Percentiles rank a stretch among this genome's conserved stretches.
Conservation (phyloP, 2,888 invertebrate genomes). For the Dryobotodes eremita region DNA sequence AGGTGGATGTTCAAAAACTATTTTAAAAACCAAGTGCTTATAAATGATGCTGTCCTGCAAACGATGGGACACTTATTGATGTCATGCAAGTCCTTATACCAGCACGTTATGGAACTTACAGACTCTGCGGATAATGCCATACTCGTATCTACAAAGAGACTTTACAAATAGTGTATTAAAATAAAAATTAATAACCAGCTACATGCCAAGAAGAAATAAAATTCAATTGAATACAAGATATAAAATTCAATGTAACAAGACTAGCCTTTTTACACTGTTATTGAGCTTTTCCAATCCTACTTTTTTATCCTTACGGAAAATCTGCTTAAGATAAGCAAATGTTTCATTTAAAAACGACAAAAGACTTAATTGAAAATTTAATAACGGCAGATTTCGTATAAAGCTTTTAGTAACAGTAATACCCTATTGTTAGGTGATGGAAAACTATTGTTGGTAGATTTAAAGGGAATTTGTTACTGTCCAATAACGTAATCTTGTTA, state of each 20-base stretch:
- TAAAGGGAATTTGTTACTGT: slow-evolving; percentile 32
- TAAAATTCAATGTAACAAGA: background rate
- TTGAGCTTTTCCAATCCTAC: slow-evolving; percentile 1
- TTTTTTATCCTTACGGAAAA: slow-evolving; percentile 23
- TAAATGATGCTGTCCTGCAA: too few species aligned
- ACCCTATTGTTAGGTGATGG: slow-evolving; percentile 36
- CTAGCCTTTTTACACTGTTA: background rate
- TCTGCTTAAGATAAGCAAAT: slow-evolving; percentile 27
- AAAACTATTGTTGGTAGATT: slow-evolving; percentile 49
- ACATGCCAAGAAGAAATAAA: background rate
- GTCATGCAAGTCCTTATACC: background rate
- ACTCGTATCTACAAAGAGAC: background rate
- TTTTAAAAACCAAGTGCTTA: too few species aligned
- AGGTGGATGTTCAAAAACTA: too few species aligned
- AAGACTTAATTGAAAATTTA: slow-evolving; percentile 43
- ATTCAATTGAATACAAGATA: background rate
- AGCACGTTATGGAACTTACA: background rate
- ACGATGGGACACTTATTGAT: too few species aligned
- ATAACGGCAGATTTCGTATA: slow-evolving; percentile 44
- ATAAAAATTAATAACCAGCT: background rate
- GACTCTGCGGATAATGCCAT: background rate
- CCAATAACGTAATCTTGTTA: slow-evolving; percentile 14
- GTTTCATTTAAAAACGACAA: slow-evolving; percentile 45
- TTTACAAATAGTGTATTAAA: background rate
- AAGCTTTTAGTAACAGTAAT: slow-evolving; percentile 12